Base-by-base conservation (phyloP, 2,888 invertebrate genomes). In the Diaperis boleti region DNA sequence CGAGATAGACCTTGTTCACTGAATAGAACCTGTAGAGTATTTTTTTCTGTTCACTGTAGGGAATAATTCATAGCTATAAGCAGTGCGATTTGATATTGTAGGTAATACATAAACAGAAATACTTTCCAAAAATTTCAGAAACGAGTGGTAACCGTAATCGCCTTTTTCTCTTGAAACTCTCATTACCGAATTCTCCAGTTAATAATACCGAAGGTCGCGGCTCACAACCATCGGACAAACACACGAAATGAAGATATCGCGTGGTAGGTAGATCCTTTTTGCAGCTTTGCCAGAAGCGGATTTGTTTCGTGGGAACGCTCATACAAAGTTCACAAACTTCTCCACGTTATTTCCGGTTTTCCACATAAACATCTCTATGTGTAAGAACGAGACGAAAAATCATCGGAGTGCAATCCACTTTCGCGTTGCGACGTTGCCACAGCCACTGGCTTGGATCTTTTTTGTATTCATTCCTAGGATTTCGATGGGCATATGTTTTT, bases 231-330 rank as follows among this genome's bases (percentile, higher is more conserved):
- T n/a, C n/a, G n/a, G n/a, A n/a, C n/a, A n/a, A n/a, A 50, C 35
- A 29, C 14, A 31, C 18, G 11, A 42, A 42, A 42, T 54, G 54
- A 54, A 54, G 54, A 54, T 26, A 54, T 54, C 54, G 54, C 54
- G 54, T 54, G 54, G 54, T 50, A 49, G 17, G 15, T 11, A 8
- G 31, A 54, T 22, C 41, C 42, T 54, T 29, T 54, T 41, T 31
- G 41, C 39, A 37, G 39, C 49, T 35, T 49, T 50, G 54, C 56
- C 56, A 56, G 56, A 45, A 59, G 59, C 49, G 49, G 49, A 59
- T 59, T 59, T 37, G 13, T 59, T 69, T 69, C 73, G 72, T 73
- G 73, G 72, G 73, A 73, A 71, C 73, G 69, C 66, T 67, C 69
- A 69, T 70, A 68, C 68, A 69, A 71, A 66, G 68, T 65, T 65